phyloP scores from a whole-genome alignment of 2,888 invertebrate species.

The Linyphia triangularis region DNA sequence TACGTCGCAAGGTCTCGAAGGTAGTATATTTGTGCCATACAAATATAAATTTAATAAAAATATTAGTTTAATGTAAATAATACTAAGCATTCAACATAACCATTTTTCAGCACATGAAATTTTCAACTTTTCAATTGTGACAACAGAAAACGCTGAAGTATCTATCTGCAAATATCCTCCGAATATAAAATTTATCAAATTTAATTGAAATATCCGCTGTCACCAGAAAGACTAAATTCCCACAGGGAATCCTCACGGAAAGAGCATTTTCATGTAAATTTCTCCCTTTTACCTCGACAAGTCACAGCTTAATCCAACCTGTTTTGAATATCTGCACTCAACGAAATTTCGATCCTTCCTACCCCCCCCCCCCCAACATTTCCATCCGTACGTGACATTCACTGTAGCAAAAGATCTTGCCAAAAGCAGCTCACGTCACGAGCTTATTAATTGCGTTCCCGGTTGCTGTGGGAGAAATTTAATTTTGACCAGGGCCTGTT shows the following conservation, averaged over 20 bases:
- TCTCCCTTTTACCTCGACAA: slow-evolving; percentile 55
- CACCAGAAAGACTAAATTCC: neutral
- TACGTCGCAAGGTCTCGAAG: too few relatives aligned
- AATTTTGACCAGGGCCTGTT: slow-evolving; percentile 51
- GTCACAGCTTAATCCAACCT: slow-evolving; percentile 72
- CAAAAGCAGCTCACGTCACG: slow-evolving; percentile 13
- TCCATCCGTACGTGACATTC: slow-evolving; percentile 41
- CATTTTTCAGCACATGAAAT: too few relatives aligned
- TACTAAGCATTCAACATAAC: neutral
- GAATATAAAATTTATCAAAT: neutral
- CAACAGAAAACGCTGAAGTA: neutral
- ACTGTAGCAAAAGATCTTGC: slow-evolving; percentile 16
- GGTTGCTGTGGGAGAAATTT: slow-evolving; percentile 59
- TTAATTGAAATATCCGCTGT: neutral
- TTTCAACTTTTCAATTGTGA: neutral
- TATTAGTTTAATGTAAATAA: neutral
- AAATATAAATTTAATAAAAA: too few relatives aligned
- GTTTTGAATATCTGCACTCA: slow-evolving; percentile 72
- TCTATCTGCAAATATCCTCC: neutral
- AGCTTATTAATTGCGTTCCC: slow-evolving; percentile 26
- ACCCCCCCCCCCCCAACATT: neutral
- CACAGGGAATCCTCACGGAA: slow-evolving; percentile 34
- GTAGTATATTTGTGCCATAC: too few relatives aligned
- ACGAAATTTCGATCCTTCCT: slow-evolving; percentile 46
- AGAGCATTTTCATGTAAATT: slow-evolving; percentile 75